phyloP scores from a whole-genome alignment of 2,797 vertebrate species.

The Emydoidea blandingii region DNA sequence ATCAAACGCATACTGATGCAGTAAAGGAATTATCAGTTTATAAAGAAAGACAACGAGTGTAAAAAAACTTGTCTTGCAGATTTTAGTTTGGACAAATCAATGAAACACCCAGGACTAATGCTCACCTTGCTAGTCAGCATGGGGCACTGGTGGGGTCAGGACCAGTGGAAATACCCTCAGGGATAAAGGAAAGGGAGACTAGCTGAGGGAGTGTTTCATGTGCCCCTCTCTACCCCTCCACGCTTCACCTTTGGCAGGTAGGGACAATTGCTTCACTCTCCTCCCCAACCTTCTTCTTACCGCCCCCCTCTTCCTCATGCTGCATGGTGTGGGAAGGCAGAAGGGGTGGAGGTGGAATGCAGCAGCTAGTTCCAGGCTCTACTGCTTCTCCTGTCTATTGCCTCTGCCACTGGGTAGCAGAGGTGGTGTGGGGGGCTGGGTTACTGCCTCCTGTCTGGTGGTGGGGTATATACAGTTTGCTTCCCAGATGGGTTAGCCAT shows the following conservation, averaged over 20 bases:
- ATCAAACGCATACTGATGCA: neutral
- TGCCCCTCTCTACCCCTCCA: neutral
- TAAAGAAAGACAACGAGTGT: neutral
- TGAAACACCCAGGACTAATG: neutral
- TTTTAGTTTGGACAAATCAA: neutral
- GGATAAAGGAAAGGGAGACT: neutral
- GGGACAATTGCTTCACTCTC: neutral
- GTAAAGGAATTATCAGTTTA: fast-evolving
- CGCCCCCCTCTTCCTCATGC: neutral
- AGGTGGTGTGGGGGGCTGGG: neutral
- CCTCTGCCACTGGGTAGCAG: too few relatives aligned
- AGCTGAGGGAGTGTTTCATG: neutral
- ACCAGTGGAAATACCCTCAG: neutral
- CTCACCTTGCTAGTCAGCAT: neutral
- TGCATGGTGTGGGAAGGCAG: neutral
- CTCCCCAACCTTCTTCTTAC: neutral
- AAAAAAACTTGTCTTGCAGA: neutral
- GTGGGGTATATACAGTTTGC: neutral
- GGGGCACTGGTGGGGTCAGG: neutral
- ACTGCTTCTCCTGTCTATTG: neutral
- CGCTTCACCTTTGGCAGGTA: neutral
- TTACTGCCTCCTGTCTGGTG: neutral
- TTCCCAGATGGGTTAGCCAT: neutral
- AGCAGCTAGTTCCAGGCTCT: neutral
- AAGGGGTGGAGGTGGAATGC: neutral